These are phyloP conservation scores for Caenorhabditis wallacei DNA, from an alignment of 2,888 invertebrate genomes.

Conservation along the genomic window DNA sequence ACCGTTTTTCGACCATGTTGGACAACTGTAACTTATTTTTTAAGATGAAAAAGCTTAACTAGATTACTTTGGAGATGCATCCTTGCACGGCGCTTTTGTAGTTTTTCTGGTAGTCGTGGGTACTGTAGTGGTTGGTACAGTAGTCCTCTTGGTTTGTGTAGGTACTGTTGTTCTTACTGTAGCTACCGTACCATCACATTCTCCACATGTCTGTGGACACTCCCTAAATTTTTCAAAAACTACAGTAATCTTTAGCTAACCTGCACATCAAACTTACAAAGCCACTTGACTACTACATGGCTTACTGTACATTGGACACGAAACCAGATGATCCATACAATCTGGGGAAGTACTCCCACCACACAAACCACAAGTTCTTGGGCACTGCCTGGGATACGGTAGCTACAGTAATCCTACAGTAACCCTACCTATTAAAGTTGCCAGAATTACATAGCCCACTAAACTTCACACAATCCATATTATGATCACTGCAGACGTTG, in stretches of 20 bases:
- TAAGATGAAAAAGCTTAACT: too few relatives aligned
- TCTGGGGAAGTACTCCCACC: not conserved
- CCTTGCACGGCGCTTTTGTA: constrained; percentile 16
- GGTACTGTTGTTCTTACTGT: constrained; percentile 2
- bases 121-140: not conserved
- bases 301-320: not conserved
- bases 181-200: not conserved
- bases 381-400: not conserved
- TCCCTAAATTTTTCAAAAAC: not conserved
- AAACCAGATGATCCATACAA: not conserved
- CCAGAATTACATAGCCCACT: too few relatives aligned
- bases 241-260: not conserved
- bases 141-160: not conserved
- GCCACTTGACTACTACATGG: not conserved
- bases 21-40: constrained; percentile 33
- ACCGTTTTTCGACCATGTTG: constrained; percentile 52
- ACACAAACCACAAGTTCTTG: not conserved
- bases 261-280: not conserved
- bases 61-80: constrained; percentile 31
- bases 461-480: too few relatives aligned
- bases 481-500: not conserved
- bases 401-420: not conserved
- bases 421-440: too few relatives aligned
- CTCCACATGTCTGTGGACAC: constrained; percentile 7
- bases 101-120: constrained; percentile 3